These are phyloP conservation scores for Eunapius fragilis DNA, from an alignment of 37 sponge, comb jelly and placozoan species.

Conservation along the genomic window DNA sequence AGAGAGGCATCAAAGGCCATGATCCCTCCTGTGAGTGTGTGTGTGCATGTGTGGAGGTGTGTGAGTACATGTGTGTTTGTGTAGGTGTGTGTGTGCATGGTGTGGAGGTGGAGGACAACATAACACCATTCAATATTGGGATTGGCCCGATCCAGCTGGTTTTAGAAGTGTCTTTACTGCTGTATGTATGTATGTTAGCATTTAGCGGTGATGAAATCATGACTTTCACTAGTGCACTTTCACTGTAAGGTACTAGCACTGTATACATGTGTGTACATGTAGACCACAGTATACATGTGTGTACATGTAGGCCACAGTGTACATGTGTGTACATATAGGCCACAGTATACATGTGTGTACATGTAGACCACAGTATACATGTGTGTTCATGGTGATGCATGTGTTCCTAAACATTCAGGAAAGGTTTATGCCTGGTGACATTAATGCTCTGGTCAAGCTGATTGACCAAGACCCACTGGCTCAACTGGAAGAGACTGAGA, in stretches of 20 bases:
- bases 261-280: too few relatives aligned
- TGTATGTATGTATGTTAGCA: too few relatives aligned
- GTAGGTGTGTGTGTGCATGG: slow-evolving; percentile 13
- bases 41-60: slow-evolving; percentile 8
- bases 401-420: neutral
- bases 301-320: too few relatives aligned
- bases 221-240: too few relatives aligned
- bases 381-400: neutral
- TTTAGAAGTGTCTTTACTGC: too few relatives aligned
- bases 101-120: too few relatives aligned
- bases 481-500: slow-evolving; percentile 86
- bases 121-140: too few relatives aligned
- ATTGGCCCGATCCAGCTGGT: too few relatives aligned
- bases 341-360: slow-evolving; percentile 19
- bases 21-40: slow-evolving; percentile 39
- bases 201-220: too few relatives aligned
- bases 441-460: slow-evolving; percentile 56
- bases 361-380: neutral
- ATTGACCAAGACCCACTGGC: slow-evolving; percentile 85
- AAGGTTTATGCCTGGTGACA: slow-evolving; percentile 25
- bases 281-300: too few relatives aligned
- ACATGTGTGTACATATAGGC: too few relatives aligned
- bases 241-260: too few relatives aligned
- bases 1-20: slow-evolving; percentile 19
- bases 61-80: slow-evolving; percentile 3